Percentiles rank a stretch among this genome's conserved stretches.
Conservation (phyloP, 1,140 invertebrate genomes). For the Aporrectodea caliginosa region DNA sequence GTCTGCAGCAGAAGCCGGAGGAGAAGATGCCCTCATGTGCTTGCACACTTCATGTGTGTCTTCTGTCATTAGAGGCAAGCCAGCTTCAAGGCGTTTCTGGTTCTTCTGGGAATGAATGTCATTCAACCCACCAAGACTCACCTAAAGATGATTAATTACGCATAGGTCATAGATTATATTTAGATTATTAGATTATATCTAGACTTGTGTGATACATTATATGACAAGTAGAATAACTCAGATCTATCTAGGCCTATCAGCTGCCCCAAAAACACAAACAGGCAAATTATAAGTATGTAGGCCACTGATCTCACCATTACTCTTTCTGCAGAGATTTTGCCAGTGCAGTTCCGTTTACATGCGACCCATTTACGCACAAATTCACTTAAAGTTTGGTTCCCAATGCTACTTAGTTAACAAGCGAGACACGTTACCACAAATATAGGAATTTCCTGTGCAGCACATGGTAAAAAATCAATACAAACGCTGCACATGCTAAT, state of each 20-base stretch:
- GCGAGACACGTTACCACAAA: too few relatives aligned
- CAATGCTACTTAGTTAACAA: too few relatives aligned
- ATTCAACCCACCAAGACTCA: constrained; percentile 83
- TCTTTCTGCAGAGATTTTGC: too few relatives aligned
- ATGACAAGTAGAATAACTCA: neutral
- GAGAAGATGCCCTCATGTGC: constrained; percentile 89
- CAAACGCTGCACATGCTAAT: too few relatives aligned
- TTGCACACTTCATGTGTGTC: constrained; percentile 87
- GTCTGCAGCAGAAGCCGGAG: constrained; percentile 86
- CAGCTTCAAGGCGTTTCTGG: constrained; percentile 67
- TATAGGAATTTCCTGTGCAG: too few relatives aligned
- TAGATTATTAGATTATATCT: neutral
- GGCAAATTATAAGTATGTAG: neutral
- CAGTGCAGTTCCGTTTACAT: too few relatives aligned
- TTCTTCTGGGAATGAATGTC: constrained; percentile 72
- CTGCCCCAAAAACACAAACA: neutral
- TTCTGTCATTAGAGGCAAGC: constrained; percentile 73
- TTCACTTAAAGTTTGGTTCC: too few relatives aligned
- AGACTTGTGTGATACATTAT: neutral
- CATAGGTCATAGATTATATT: constrained; percentile 19
- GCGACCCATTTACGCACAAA: too few relatives aligned
- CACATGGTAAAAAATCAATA: too few relatives aligned
- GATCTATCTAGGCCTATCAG: neutral
- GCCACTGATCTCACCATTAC: neutral
- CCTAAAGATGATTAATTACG: constrained; percentile 43